Base-by-base conservation (phyloP, 2,888 invertebrate genomes). In the Clepsis dumicolana region DNA sequence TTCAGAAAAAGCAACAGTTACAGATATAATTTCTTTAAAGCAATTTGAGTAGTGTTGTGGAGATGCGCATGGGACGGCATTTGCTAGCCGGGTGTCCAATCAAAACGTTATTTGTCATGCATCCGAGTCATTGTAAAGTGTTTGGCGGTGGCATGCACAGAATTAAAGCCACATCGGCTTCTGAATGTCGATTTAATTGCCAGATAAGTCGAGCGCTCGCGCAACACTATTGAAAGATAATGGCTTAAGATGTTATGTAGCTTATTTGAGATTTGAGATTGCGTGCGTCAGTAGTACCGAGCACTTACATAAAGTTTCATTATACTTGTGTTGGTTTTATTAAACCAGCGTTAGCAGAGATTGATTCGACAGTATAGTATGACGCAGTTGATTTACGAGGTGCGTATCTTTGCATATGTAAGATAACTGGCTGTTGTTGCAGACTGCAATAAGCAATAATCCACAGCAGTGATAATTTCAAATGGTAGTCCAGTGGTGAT, bases 121-220 rank as follows among this genome's bases (percentile, higher is more conserved):
- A 90, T 88, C 86, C 88, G 85, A 89, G 88, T 88, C 91, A 91
- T 91, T 91, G 92, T 91, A 82, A 81, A 85, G 84, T 83, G 88
- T 89, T 89, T 89, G 88, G 85, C 87, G 86, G 89, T 87, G 87
- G 86, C 85, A 83, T 83, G 87, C 84, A 84, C 82, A 80, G 90
- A 89, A 90, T 91, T 88, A 89, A 89, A 88, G 84, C 86, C 85
- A 81, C 86, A 86, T 87, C 83, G 90, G 88, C 93, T 92, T 89
- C 92, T 90, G 93, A 91, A 93, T 92, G 93, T 91, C 89, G 93
- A 93, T 93, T 91, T 93, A 93, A 93, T 93, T 93, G 92, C 89
- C 82, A 88, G 93, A 93, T 93, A 93, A 91, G 88, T 89, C 88
- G 80, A 77, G 78, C 82, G 84, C 84, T 82, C 83, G 84, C 87